phyloP scores from a whole-genome alignment of 2,797 vertebrate genomes.

The Amniataba percoides region DNA sequence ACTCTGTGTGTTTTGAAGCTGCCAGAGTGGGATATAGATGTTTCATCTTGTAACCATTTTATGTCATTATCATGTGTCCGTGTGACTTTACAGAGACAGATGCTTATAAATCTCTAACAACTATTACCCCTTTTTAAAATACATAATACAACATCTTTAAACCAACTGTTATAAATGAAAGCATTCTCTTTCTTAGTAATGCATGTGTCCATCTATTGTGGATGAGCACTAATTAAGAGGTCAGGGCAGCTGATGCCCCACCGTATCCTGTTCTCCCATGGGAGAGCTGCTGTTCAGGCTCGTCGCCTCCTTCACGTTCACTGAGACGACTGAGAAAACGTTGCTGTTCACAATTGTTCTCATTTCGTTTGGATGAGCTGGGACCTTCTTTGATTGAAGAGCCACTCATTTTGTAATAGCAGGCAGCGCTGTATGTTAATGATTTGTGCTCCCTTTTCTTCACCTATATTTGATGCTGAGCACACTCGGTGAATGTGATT shows the following conservation, averaged over 20 bases:
- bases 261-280: conserved; percentile 43
- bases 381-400: conserved; percentile 45
- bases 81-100: neutral
- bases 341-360: conserved; percentile 21
- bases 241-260: conserved; percentile 70
- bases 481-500: conserved; percentile 40
- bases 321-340: conserved; percentile 26
- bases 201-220: conserved; percentile 46
- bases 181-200: neutral
- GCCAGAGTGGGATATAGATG: neutral
- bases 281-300: conserved; percentile 50
- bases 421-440: conserved; percentile 41
- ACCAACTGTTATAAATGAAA: conserved; percentile 24
- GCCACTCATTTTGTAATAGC: conserved; percentile 51
- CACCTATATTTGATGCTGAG: conserved; percentile 49
- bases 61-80: neutral
- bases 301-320: conserved; percentile 29
- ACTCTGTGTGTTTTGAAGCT: conserved; percentile 25
- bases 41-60: neutral
- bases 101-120: neutral
- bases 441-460: conserved; percentile 52
- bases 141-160: neutral
- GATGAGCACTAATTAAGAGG: conserved; percentile 65
- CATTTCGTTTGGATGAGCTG: conserved; percentile 36
- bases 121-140: neutral